phyloP scores from a whole-genome alignment of 1,140 invertebrate genomes.

The Gryon sp. region DNA sequence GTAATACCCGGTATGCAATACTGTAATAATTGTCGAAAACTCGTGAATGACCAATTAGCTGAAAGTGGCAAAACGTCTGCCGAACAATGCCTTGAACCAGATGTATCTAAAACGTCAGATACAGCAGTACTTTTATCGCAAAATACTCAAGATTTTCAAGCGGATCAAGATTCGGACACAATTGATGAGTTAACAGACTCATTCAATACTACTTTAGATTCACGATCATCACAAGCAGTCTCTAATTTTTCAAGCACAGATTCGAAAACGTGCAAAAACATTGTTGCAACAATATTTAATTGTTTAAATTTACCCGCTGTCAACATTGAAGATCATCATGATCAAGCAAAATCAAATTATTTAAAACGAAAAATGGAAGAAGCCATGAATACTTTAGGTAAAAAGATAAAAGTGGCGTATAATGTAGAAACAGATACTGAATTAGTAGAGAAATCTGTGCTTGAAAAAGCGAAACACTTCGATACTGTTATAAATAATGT shows the following conservation, averaged over 20 bases:
- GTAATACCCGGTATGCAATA: slow-evolving; percentile 4
- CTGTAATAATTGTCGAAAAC: background rate
- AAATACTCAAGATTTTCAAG: background rate
- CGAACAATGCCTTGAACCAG: background rate
- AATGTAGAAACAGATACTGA: background rate
- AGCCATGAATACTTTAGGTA: slow-evolving; percentile 2
- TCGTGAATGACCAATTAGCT: background rate
- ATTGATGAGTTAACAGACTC: background rate
- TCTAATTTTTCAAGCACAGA: slow-evolving; percentile 7
- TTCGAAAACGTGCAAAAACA: slow-evolving; percentile 15
- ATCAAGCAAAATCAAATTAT: background rate
- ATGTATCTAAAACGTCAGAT: background rate
- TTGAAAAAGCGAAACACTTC: slow-evolving; percentile 5
- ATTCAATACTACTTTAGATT: background rate
- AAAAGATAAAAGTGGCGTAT: slow-evolving; percentile 20
- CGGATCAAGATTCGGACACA: background rate
- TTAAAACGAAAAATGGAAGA: slow-evolving; percentile 23
- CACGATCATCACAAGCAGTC: slow-evolving; percentile 3
- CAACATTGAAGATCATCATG: background rate
- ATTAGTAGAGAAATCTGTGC: background rate
- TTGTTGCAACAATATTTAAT: slow-evolving; percentile 6
- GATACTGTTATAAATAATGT: slow-evolving; percentile 5
- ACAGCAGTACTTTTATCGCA: too few relatives aligned
- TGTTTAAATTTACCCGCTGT: background rate
- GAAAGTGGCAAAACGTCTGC: background rate